Evolutionary conservation across 2,888 invertebrate species (phyloP), one percentile per base, ranked within the genome.

Genomic region (Tromatobia lineatoria): DNA sequence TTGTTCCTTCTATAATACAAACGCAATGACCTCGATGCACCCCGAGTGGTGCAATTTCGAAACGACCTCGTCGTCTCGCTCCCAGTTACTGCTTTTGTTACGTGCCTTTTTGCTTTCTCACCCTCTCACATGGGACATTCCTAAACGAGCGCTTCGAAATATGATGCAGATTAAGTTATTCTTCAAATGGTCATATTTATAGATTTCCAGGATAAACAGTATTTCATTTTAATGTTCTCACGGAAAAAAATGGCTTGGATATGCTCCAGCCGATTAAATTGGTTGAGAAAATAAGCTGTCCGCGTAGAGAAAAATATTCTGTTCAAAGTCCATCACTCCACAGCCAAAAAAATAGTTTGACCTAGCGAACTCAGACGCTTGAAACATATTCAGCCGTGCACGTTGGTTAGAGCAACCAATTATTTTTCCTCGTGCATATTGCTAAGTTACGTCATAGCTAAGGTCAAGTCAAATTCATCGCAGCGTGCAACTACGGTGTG

Each of bases 11-110:
- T 71, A 25, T 67, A 73, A 71, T 64, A 71, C 79, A 74, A 82
- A 85, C 66, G 77, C 80, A 77, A 80, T 80, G 85, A 85, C 83
- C 85, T 67, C 82, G 71, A 83, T 74, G 59, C 69, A 78, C 57
- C 42, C 20, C 18, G 69, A 75, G 61, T 61, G 57, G 67, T 59
- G 78, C 59, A 73, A 82, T 82, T 78, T 59, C 78, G 13, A 73
- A 52, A 67, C 73, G 77, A 59, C 57, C 77, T 59, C 71, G 42
- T 70, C 47, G 45, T 11, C 45, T 2, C 67, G 25, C 57, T 59
- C 38, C 82, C 34, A 69, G 61, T 77, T 34, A 67, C 45, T 66
- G 47, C 80, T 38, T 29, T 75, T 69, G 59, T 59, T 75, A 80
- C 61, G 59, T 29, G 29, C 15, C 47, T 67, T 38, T 70, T 34